Base-by-base conservation (phyloP, 2,888 invertebrate species). In the Ceriagrion tenellum region DNA sequence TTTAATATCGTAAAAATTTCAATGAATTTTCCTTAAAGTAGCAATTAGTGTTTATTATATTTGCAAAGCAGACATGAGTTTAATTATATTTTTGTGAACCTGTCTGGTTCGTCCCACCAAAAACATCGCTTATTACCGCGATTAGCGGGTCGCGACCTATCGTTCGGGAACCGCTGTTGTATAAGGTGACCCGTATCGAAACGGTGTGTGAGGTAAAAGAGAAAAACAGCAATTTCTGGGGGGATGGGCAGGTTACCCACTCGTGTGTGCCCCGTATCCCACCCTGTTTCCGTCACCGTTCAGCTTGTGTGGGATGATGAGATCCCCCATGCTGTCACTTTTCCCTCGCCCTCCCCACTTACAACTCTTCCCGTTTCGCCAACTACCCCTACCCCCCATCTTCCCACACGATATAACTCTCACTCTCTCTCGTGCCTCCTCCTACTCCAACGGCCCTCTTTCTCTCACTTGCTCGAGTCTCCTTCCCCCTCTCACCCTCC, bases 231-330 rank as follows among this genome's bases (percentile, higher is more conserved):
- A 8, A 26, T 81, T 81, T 35, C 16, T 23, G 81, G 69, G n/a
- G n/a, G 69, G 69, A n/a, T 4, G n/a, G 81, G 81, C 13, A 30
- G 81, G 35, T 10, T 35, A 16, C 12, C n/a, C 16, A 30, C 30
- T 35, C 81, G 30, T 12, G 2, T 16, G 59, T 59, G 69, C 8
- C 69, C 26, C 69, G n/a, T 8, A 16, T 69, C 69, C 26, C 26
- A 26, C 4, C 69, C 81, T 13, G 69, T 93, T 93, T 69, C 69
- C 93, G 93, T 93, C 93, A 93, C 47, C 69, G 47, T 35, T n/a
- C 47, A 47, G 10, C 59, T 47, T 63, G 63, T 91, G 93, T 93
- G 93, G 93, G 69, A 93, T 93, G 93, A 93, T 93, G 93, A 74
- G 93, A 93, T 93, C 40, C 35, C 47, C 47, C 91, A 40, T 91